Evolutionary conservation across 2,113 vertebrate genomes (phyloP).

Genomic region (Colius striatus): DNA sequence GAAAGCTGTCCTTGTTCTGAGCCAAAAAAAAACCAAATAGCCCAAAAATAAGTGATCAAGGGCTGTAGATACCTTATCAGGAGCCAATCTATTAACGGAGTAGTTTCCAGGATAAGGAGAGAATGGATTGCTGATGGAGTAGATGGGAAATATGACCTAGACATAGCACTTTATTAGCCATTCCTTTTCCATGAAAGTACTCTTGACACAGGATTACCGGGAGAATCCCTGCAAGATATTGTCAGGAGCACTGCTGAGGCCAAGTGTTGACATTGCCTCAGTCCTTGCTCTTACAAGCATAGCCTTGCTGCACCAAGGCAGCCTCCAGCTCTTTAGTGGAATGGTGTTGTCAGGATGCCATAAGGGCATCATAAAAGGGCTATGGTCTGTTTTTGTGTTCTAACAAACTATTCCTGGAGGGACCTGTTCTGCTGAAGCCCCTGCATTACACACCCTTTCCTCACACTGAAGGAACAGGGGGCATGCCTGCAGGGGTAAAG

Average conservation of each 20-base stretch:
- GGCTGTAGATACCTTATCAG: not conserved
- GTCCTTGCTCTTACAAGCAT: not conserved
- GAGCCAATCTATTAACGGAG: not conserved
- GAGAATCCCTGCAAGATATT: not conserved
- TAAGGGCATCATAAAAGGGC: not conserved
- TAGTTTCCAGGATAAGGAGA: not conserved
- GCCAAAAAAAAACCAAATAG: not conserved
- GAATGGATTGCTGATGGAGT: not conserved
- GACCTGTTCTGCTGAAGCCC: not conserved
- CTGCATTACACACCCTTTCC: not conserved
- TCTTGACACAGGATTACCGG: not conserved
- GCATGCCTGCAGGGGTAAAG: too few species aligned
- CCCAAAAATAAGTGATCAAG: slow-evolving; percentile 13
- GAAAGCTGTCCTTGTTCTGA: not conserved
- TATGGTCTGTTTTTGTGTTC: not conserved
- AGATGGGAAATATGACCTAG: not conserved
- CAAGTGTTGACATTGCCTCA: not conserved
- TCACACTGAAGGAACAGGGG: not conserved
- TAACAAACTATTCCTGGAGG: not conserved
- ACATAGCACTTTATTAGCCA: not conserved
- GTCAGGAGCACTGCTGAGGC: not conserved
- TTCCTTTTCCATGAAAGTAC: not conserved
- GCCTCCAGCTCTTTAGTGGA: not conserved
- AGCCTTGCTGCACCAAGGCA: not conserved
- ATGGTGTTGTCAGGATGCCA: not conserved